These are phyloP conservation scores for Halictus quadricinctus DNA, from an alignment of 2,888 invertebrate genomes.

Conservation along the genomic window DNA sequence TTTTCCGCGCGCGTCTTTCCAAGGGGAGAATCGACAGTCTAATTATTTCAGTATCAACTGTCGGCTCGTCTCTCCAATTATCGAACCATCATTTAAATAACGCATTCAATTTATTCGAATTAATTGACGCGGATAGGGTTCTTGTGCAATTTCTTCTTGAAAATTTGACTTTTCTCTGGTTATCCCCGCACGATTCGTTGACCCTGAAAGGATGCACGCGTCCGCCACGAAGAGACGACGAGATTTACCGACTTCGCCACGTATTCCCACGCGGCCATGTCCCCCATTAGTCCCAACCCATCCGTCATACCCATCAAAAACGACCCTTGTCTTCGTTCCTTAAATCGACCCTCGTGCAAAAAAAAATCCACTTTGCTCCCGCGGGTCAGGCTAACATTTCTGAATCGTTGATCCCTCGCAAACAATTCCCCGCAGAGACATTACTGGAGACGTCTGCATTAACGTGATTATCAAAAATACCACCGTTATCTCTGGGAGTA, in stretches of 20 bases:
- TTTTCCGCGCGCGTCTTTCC: conserved; percentile 5
- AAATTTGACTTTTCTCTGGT: conserved; percentile 1
- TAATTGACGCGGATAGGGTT: background rate
- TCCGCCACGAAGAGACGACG: background rate
- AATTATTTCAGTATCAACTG: conserved; percentile 5
- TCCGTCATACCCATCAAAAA: conserved; percentile 58
- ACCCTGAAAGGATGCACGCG: conserved; percentile 4
- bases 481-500: background rate
- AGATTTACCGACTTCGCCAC: conserved; percentile 43
- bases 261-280: conserved; percentile 54
- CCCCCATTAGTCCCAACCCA: conserved; percentile 54
- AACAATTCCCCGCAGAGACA: conserved; percentile 24
- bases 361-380: conserved; percentile 36
- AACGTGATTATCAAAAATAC: background rate
- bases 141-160: background rate
- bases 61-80: conserved; percentile 1
- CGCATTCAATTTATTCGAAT: background rate
- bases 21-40: background rate
- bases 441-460: background rate
- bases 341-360: conserved; percentile 26
- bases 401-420: conserved; percentile 23
- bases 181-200: conserved; percentile 22
- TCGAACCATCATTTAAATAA: background rate
- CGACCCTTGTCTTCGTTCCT: conserved; percentile 53
- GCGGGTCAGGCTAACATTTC: conserved; percentile 13